A percentile compares a stretch with the other conserved stretches of the same genome.
These are phyloP conservation scores for Cylloceria caligata DNA, from an alignment of 2,888 invertebrate species.

Conservation along the genomic window DNA sequence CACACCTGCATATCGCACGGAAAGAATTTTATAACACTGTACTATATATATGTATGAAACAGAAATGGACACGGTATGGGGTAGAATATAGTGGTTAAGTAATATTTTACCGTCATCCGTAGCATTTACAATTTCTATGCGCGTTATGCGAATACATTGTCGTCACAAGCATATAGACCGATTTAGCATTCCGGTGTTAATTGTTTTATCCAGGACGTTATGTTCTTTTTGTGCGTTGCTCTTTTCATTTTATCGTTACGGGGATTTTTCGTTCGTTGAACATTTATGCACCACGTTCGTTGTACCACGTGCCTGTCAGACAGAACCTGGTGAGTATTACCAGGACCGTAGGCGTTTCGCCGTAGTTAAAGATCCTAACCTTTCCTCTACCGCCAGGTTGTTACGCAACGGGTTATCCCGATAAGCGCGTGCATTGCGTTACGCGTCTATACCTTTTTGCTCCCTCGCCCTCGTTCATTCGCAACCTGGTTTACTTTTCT, in stretches of 20 bases:
- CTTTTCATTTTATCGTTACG: slow-evolving; percentile 40
- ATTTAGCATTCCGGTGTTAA: slow-evolving; percentile 15
- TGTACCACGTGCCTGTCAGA: slow-evolving; percentile 3
- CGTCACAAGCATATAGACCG: too few relatives aligned
- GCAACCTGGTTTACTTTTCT: slow-evolving; percentile 14
- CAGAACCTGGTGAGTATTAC: slow-evolving; percentile 2
- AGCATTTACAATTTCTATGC: not conserved
- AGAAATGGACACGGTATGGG: not conserved
- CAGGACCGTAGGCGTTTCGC: not conserved
- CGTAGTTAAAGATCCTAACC: not conserved
- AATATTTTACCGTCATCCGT: not conserved
- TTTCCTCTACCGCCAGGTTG: not conserved
- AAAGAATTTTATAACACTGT: slow-evolving; percentile 23
- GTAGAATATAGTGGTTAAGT: not conserved
- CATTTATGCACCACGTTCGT: slow-evolving; percentile 14
- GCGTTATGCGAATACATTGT: not conserved
- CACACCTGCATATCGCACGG: slow-evolving; percentile 29
- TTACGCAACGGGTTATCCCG: slow-evolving; percentile 42
- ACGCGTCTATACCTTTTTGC: slow-evolving; percentile 42
- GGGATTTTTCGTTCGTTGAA: not conserved
- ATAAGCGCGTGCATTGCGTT: slow-evolving; percentile 48
- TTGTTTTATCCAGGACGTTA: slow-evolving; percentile 51
- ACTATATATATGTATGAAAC: not conserved
- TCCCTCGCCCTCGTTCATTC: slow-evolving; percentile 52
- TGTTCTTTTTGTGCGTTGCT: slow-evolving; percentile 20